These are phyloP conservation scores for Dendrocopos noguchii DNA, from an alignment of 2,113 vertebrate species.

Conservation along the genomic window DNA sequence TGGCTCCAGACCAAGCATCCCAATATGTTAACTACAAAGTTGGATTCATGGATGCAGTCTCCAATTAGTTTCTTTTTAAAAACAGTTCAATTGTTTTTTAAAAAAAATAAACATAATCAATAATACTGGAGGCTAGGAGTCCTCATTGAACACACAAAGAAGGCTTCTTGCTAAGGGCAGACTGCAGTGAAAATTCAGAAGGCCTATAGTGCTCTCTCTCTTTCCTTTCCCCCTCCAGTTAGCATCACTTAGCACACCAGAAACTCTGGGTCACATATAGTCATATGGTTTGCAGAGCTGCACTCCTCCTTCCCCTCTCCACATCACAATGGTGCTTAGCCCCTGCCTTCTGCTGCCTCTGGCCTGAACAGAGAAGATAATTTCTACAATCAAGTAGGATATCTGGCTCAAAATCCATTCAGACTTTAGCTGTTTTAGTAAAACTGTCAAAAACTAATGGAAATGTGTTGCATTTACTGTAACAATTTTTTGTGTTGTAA, in stretches of 20 bases:
- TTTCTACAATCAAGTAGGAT: not conserved
- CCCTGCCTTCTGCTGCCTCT: not conserved
- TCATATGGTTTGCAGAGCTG: conserved; percentile 59
- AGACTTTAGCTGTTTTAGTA: conserved; percentile 2
- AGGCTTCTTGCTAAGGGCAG: not conserved
- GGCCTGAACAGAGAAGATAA: not conserved
- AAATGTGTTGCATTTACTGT: conserved; percentile 7
- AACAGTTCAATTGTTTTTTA: not conserved
- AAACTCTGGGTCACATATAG: conserved; percentile 40
- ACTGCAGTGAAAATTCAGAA: not conserved
- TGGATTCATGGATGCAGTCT: not conserved
- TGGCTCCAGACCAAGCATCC: conserved; percentile 53
- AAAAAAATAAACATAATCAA: not conserved
- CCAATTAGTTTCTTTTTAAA: not conserved
- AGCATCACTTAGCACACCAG: conserved; percentile 16
- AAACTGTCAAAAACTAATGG: conserved; percentile 32
- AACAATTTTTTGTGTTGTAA: conserved; percentile 41
- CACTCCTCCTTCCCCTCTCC: not conserved
- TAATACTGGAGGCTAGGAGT: not conserved
- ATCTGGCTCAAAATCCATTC: not conserved
- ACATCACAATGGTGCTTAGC: not conserved
- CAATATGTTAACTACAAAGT: conserved; percentile 28
- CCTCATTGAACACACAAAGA: not conserved
- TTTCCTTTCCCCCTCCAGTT: conserved; percentile 25
- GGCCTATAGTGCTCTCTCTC: not conserved